Base-by-base conservation (phyloP, 1,140 invertebrate genomes). In the Caenorhabditis briggsae region DNA sequence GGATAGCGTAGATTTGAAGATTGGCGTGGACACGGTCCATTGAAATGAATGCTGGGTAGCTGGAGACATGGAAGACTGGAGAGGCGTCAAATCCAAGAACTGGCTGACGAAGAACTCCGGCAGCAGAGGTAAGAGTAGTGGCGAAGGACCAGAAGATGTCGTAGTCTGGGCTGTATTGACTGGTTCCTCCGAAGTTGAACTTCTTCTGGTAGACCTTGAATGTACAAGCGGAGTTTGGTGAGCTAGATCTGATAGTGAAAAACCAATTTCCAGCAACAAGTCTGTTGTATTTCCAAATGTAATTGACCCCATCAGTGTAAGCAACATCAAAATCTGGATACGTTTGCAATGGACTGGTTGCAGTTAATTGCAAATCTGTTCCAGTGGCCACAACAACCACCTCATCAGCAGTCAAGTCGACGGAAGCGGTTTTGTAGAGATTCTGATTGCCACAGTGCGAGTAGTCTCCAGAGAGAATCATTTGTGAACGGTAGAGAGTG, bases 121-220 rank as follows among this genome's bases (percentile, higher is more conserved):
- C 46, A 16, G 56, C 50, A 50, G 55, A 89, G 23, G 70, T 78
- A n/a, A 78, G 59, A 2, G 50, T 48, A 33, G 65, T 23, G 1
- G 88, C 83, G 33, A 84, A 83, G 5, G 78, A 83, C 83, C 84
- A 90, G 87, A 89, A 89, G 2, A 89, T 55, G 33, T 88, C 87
- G 25, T 83, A 84, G 20, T 89, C 78, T 18, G 48, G 64, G 33
- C 18, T 86, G n/a, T 53, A 48, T 41, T 25, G 16, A 16, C 8
- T 82, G 18, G 12, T 14, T 59, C 85, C 85, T 16, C 55, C 50
- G 18, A 87, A 56, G 55, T 87, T 48, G 43, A 55, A 61, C 14
- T 61, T 61, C 65, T 82, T 84, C 74, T 87, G 86, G 41, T 86
- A 88, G 41, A 85, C 87, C 25, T 88, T 88, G 53, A 85, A 65